A percentile compares a stretch with the other conserved stretches of the same genome.
Conservation (phyloP, 2,888 invertebrate species). For the Papilio gigon region DNA sequence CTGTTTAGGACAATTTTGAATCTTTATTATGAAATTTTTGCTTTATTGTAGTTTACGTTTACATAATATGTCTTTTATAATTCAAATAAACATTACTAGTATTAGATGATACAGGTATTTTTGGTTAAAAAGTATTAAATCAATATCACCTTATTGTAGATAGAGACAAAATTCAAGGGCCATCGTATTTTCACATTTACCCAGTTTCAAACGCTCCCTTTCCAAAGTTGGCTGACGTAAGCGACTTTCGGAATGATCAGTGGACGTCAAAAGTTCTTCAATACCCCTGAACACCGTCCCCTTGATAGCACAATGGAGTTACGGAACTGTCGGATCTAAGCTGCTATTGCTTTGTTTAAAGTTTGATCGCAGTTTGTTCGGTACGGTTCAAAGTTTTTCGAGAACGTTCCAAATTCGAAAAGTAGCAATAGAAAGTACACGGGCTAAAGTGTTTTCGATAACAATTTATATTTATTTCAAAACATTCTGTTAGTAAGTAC, state of each 20-base stretch:
- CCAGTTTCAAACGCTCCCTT: slow-evolving; percentile 38
- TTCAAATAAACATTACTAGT: not conserved
- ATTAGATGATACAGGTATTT: not conserved
- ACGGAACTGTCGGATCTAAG: slow-evolving; percentile 48
- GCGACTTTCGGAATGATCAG: slow-evolving; percentile 49
- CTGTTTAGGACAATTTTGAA: not conserved
- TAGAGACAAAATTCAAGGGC: slow-evolving; percentile 8
- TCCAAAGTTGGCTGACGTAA: slow-evolving; percentile 48
- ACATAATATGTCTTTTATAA: not conserved
- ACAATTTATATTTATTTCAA: slow-evolving; percentile 38
- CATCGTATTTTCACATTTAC: slow-evolving; percentile 17
- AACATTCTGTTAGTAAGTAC: slow-evolving; percentile 32
- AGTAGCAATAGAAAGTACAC: slow-evolving; percentile 36
- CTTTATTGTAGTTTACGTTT: not conserved
- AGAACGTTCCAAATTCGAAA: slow-evolving; percentile 38
- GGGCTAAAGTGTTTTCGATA: slow-evolving; percentile 40
- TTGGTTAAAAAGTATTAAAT: not conserved
- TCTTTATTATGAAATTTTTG: not conserved
- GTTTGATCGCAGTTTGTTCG: slow-evolving; percentile 52
- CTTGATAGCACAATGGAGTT: slow-evolving; percentile 59
- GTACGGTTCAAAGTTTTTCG: slow-evolving; percentile 43
- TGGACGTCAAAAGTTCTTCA: slow-evolving; percentile 67
- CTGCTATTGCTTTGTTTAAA: slow-evolving; percentile 64
- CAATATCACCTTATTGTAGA: too few relatives aligned
- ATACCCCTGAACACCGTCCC: slow-evolving; percentile 59